Conservation (phyloP, 2,888 invertebrate genomes). For the Agriotes lineatus region DNA sequence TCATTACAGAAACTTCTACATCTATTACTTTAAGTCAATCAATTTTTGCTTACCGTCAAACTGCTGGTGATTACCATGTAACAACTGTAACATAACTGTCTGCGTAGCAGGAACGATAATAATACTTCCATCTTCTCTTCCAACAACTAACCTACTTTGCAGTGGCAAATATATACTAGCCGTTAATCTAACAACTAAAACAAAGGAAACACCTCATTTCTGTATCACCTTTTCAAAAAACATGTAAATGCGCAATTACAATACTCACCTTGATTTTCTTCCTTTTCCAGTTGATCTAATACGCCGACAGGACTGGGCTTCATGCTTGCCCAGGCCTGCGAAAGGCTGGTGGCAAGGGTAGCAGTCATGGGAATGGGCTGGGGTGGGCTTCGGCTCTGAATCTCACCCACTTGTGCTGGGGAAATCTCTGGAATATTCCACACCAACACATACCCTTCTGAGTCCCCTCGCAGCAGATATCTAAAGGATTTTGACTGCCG, state of each 20-base stretch:
- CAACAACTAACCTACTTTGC: slow-evolving; percentile 94
- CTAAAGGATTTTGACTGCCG: slow-evolving; percentile 76
- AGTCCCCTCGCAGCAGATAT: slow-evolving; percentile 88
- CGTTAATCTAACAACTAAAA: slow-evolving; percentile 80
- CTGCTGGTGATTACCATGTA: slow-evolving; percentile 90
- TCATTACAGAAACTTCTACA: too few relatives aligned
- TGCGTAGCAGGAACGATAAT: slow-evolving; percentile 96
- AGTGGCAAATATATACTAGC: slow-evolving; percentile 95
- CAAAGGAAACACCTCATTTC: neutral
- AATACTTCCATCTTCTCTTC: slow-evolving; percentile 95
- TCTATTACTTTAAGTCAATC: too few relatives aligned
- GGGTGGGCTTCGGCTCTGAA: slow-evolving; percentile 69
- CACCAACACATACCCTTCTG: slow-evolving; percentile 88
- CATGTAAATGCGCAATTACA: neutral
- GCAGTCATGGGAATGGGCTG: slow-evolving; percentile 74
- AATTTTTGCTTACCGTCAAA: slow-evolving; percentile 72
- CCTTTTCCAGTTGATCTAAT: slow-evolving; percentile 86
- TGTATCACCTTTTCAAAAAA: too few relatives aligned
- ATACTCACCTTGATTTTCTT: slow-evolving; percentile 74
- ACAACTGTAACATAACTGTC: slow-evolving; percentile 91
- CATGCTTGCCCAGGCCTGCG: slow-evolving; percentile 90
- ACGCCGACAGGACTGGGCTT: slow-evolving; percentile 92
- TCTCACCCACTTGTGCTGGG: slow-evolving; percentile 71
- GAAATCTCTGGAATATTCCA: slow-evolving; percentile 92
- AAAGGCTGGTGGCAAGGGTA: slow-evolving; percentile 83